Conservation (phyloP, 2,797 vertebrate species). For the Alauda arvensis region DNA sequence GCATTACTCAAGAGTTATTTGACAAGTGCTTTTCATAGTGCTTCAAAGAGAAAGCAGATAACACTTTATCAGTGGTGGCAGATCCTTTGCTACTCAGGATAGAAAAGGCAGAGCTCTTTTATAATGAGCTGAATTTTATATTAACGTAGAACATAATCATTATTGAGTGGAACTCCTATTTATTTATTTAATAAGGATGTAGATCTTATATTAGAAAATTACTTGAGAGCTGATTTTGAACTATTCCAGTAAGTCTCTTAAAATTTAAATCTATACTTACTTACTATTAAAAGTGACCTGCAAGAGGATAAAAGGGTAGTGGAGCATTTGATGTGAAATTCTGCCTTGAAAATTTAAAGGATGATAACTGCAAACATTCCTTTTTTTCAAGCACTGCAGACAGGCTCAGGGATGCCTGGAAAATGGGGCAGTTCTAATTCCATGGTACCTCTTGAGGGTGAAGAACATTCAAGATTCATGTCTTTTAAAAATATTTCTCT, state of each 20-base stretch:
- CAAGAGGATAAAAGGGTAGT: neutral
- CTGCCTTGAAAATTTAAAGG: neutral
- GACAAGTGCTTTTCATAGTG: neutral
- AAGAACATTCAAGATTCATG: neutral
- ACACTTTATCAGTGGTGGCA: neutral
- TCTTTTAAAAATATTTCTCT: neutral
- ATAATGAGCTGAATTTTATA: neutral
- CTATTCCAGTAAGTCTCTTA: neutral
- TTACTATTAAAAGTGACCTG: slow-evolving; percentile 38
- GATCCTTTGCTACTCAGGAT: neutral
- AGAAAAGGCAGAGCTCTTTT: neutral
- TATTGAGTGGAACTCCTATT: neutral
- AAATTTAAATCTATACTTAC: neutral
- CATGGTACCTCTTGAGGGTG: neutral
- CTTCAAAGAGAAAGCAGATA: neutral
- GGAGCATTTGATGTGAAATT: neutral
- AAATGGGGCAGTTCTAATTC: neutral
- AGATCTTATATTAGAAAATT: neutral
- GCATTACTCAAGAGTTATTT: neutral
- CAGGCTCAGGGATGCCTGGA: neutral
- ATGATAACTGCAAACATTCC: neutral
- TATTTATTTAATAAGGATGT: neutral
- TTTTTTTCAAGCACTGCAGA: neutral
- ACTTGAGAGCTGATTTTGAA: neutral
- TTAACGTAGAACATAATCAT: neutral